Evolutionary conservation across 2,113 vertebrate species (phyloP).

Genomic region (Parus major): DNA sequence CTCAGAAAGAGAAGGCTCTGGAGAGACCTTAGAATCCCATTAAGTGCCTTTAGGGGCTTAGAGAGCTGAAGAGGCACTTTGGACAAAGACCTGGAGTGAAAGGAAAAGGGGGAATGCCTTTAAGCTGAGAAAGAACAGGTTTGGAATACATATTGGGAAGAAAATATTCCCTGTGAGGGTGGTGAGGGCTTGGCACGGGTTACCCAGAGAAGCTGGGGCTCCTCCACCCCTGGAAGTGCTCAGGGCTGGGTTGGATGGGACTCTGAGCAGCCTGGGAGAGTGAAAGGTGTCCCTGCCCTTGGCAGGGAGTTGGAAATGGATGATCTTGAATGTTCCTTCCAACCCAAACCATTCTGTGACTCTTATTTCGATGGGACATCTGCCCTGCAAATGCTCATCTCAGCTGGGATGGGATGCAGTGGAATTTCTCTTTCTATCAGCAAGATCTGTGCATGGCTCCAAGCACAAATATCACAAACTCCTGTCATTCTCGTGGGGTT

Average conservation of each 20-base stretch:
- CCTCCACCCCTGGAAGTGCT: background rate
- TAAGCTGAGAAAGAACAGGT: background rate
- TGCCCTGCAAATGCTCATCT: background rate
- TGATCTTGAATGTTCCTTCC: background rate
- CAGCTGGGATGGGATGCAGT: background rate
- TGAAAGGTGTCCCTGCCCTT: background rate
- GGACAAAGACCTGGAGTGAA: background rate
- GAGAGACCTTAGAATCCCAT: background rate
- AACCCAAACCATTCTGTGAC: background rate
- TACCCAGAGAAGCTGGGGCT: background rate
- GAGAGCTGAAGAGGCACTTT: too few relatives aligned
- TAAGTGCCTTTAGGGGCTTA: background rate
- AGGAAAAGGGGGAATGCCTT: background rate
- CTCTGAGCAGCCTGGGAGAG: rapidly evolving
- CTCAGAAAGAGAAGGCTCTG: background rate
- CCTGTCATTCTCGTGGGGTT: rapidly evolving
- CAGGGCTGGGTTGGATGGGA: rapidly evolving
- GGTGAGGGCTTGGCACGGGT: background rate
- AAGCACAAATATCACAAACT: background rate
- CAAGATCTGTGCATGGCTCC: rapidly evolving
- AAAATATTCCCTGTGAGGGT: background rate
- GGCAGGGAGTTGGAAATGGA: background rate
- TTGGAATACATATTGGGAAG: background rate
- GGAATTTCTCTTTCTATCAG: background rate
- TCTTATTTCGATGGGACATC: background rate